These are phyloP conservation scores for Plectus sambesii DNA, from an alignment of 1,140 invertebrate genomes.

Conservation along the genomic window DNA sequence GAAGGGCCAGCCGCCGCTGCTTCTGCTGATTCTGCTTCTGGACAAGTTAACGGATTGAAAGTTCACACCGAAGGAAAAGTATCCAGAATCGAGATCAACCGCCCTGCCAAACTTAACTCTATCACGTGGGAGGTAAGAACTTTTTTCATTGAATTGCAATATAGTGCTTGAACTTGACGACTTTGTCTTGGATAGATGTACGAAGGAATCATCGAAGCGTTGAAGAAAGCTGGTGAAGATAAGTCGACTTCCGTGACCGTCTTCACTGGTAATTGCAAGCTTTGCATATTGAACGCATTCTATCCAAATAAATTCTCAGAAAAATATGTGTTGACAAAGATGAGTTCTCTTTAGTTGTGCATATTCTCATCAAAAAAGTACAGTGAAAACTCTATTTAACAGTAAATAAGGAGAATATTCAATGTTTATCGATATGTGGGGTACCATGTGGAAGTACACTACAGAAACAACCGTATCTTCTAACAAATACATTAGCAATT, in stretches of 20 bases:
- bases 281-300: neutral
- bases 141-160: slow-evolving; percentile 4
- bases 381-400: no score
- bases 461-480: neutral
- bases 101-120: slow-evolving; percentile 66
- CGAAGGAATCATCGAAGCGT: slow-evolving; percentile 53
- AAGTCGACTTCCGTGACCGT: slow-evolving; percentile 56
- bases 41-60: slow-evolving; percentile 37
- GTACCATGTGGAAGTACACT: no score
- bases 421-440: no score
- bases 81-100: slow-evolving; percentile 59
- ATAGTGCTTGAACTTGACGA: slow-evolving; percentile 6
- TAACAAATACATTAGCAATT: neutral
- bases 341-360: no score
- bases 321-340: no score
- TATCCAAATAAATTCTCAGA: no score
- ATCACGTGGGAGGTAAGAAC: slow-evolving; percentile 54
- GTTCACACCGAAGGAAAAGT: slow-evolving; percentile 50
- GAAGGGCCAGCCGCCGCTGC: neutral
- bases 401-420: no score
- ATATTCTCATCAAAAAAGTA: no score
- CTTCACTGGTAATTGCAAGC: slow-evolving; percentile 57
- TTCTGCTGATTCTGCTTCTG: slow-evolving; percentile 8
- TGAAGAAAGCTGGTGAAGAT: slow-evolving; percentile 59
- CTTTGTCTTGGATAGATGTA: slow-evolving; percentile 56